phyloP scores from a whole-genome alignment of 1,140 invertebrate species.

The Euura saliciscinereae region DNA sequence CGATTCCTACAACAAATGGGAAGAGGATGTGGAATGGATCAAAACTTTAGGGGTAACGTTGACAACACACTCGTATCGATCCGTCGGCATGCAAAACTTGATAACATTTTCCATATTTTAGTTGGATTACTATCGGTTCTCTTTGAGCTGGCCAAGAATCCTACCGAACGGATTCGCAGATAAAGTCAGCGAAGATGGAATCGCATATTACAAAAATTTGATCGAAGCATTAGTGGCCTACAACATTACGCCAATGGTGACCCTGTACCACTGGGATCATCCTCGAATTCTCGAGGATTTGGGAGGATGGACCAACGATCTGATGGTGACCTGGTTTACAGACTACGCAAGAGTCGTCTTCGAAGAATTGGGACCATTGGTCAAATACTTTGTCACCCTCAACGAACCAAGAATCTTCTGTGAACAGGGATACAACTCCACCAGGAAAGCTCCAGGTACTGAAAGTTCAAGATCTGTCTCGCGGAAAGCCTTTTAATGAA shows the following conservation, averaged over 20 bases:
- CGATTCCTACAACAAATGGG: conserved; percentile 66
- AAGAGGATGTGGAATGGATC: conserved; percentile 61
- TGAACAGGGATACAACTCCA: neutral
- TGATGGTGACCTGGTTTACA: conserved; percentile 39
- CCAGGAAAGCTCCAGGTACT: neutral
- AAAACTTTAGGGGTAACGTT: conserved; percentile 55
- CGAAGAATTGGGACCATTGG: conserved; percentile 34
- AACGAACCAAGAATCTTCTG: conserved; percentile 20
- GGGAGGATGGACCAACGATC: conserved; percentile 60
- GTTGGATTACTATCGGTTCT: conserved; percentile 62
- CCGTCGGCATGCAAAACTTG: neutral
- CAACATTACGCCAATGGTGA: conserved; percentile 57
- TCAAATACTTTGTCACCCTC: conserved; percentile 19
- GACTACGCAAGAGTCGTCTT: conserved; percentile 40
- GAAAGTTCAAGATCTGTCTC: too few species aligned
- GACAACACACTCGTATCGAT: neutral
- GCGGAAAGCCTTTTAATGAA: too few species aligned
- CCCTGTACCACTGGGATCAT: conserved; percentile 50
- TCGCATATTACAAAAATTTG: conserved; percentile 59
- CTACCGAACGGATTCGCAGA: conserved; percentile 62
- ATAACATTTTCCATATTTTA: conserved; percentile 22
- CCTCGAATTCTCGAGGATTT: conserved; percentile 67
- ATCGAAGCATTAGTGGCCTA: conserved; percentile 53
- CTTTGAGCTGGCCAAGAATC: conserved; percentile 63
- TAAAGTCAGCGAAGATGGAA: conserved; percentile 39